Evolutionary conservation across 2,113 vertebrate genomes (phyloP), one percentile per base, ranked within the genome.

Genomic region (Grus americana): DNA sequence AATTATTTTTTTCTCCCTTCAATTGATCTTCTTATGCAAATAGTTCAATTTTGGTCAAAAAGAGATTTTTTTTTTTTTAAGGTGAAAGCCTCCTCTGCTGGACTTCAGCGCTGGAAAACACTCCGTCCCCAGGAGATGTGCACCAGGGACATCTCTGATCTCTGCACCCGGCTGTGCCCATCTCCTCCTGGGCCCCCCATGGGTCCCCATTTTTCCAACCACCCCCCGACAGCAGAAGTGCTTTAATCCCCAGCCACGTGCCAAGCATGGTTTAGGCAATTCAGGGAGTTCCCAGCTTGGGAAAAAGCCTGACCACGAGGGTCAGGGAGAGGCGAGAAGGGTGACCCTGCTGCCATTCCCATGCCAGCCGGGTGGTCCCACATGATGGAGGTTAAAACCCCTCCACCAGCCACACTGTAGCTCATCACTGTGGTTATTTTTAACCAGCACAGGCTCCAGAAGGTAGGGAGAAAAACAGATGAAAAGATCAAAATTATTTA

Each of bases 401-500:
- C 32, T 15, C 78, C 70, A 59, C 32, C 78, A 61, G 62, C 58
- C 62, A 58, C 11, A 1, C 49, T 42, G 8, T 4, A 57, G 70
- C 81, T 93, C 85, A 72, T 88, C 79, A 2, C 50, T 3, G 1
- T 0, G 0, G 49, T 79, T 94, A 88, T 95, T 95, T 96, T 90
- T 85, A 94, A 87, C 26, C 36, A 72, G 61, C 80, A 50, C 79
- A 96, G 87, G 61, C 93, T 89, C 90, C 93, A 95, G 94, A 92
- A 96, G 81, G 71, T 65, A 92, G 87, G 27, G 80, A 92, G 88
- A 72, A 73, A 59, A 89, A 94, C 87, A 79, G 84, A 81, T 36
- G 54, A 94, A 96, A 97, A 88, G 84, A 93, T 90, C 90, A 88
- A 93, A 94, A 36, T 85, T 95, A 92, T 94, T 96, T 94, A 82